Evolutionary conservation across 2,888 invertebrate genomes (phyloP), one percentile per base, ranked within the genome.

Genomic region (Volucella bombylans): DNA sequence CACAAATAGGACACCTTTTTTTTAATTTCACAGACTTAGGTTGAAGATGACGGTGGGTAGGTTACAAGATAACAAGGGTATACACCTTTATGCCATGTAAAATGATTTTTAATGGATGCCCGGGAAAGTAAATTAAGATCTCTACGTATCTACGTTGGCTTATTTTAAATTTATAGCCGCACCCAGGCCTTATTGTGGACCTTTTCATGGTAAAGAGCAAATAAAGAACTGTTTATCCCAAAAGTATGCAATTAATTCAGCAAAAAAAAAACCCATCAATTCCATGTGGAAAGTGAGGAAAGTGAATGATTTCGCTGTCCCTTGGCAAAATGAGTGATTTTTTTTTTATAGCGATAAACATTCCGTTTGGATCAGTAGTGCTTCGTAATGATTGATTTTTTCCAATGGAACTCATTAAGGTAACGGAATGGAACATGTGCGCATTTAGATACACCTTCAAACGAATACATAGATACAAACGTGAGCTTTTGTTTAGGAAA

Each of bases 11-110:
- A 23, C 54, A 54, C 31, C 67, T 8, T 54, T 14, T 31, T 31
- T 31, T 31, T 31, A 1, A 31, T 31, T 31, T 6, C 41, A 31
- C 23, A 18, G 18, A 31, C 18, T 18, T n/a, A 41, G 50, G 41
- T 50, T 39, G 39, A 39, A 4, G 12, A 39, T 74, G 74, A 41
- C 49, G 67, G 59, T 67, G 59, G 55, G 47, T 69, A 61, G 38
- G 52, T 55, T 43, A 54, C 31, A 11, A 55, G 45, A 62, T 78
- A 57, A 71, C 69, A 78, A 64, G 64, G 69, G 69, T 78, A 55
- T 55, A 57, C 78, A 71, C 62, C 78, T 71, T 43, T 64, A 50
- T 50, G 41, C 9, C 50, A 39, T 9, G 10, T 54, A 67, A 55
- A 77, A 64, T 62, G 55, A 10, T 45, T 62, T 68, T 52, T 64